phyloP scores from a whole-genome alignment of 2,888 invertebrate species.

The Hirtodrosophila alboralis region DNA sequence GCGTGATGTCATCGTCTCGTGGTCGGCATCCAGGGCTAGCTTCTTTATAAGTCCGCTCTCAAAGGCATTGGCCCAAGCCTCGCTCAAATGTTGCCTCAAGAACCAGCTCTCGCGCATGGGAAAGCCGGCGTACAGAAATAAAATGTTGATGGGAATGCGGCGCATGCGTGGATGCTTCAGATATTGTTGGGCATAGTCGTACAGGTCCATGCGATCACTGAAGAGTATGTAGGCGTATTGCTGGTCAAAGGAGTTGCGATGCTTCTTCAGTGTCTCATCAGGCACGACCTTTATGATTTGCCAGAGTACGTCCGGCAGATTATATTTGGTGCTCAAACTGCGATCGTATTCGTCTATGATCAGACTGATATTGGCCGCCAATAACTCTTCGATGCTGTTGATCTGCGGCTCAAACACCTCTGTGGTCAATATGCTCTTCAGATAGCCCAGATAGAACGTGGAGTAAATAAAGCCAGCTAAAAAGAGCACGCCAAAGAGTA shows the following conservation, averaged over 20 bases:
- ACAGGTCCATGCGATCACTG: conserved; percentile 61
- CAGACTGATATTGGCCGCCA: conserved; percentile 49
- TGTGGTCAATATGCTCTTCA: conserved; percentile 63
- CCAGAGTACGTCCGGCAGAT: conserved; percentile 53
- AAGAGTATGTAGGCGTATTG: conserved; percentile 70
- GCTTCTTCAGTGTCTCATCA: conserved; percentile 30
- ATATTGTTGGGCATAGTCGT: conserved; percentile 61
- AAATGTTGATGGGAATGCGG: conserved; percentile 61
- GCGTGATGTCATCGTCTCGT: conserved; percentile 59
- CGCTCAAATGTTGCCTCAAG: conserved; percentile 42
- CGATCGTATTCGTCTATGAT: conserved; percentile 61
- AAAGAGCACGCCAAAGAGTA: conserved; percentile 58
- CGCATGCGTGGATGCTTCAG: conserved; percentile 54
- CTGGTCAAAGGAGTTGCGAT: conserved; percentile 52
- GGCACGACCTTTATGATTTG: conserved; percentile 46
- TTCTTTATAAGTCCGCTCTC: conserved; percentile 58
- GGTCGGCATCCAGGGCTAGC: conserved; percentile 54
- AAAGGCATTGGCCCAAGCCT: conserved; percentile 60
- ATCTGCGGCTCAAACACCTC: conserved; percentile 65
- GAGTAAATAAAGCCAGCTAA: conserved; percentile 60
- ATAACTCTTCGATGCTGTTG: conserved; percentile 53
- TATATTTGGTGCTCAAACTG: conserved; percentile 24
- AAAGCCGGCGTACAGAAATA: conserved; percentile 60
- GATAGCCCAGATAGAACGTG: conserved; percentile 52
- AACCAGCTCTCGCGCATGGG: conserved; percentile 67